Evolutionary conservation across 2,113 vertebrate genomes (phyloP), one percentile per base, ranked within the genome.

Genomic region (Leptobrachium leishanense): DNA sequence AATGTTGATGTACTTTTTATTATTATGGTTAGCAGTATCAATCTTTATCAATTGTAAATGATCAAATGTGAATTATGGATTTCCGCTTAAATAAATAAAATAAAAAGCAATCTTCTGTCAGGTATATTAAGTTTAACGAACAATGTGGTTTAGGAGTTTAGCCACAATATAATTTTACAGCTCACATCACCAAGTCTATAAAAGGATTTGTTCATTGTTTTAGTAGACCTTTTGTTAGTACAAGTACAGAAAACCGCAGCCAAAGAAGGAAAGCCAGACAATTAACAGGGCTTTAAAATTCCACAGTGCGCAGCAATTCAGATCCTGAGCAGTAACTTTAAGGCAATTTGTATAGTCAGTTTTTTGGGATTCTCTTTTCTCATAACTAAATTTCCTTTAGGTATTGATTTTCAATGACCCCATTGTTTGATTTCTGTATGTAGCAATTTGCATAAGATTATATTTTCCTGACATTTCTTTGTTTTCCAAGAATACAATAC

Each of bases 101-200:
- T 50, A 50, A 50, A 50, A 50, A 50, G 8, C 46, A 50, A 50
- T 4, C 46, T 50, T 50, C 4, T 50, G 8, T 5, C 8, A 50
- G 46, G 46, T 8, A 50, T 50, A 50, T 8, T 59, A 59, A 13
- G 55, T 59, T 59, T 59, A 59, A 12, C 10, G 55, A 59, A 59
- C 13, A 59, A 4, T 59, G 6, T 59, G 11, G 55, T 59, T 67
- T 41, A 10, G 20, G 41, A 10, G 39, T 12, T 40, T 41, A 67
- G 64, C 67, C 67, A 43, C 67, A 68, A 68, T 11, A 13, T 43
- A 67, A 67, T 67, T 3, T 41, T 59, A 64, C 67, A 65, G 46
- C n/a, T 66, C 44, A 64, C 76, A 64, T 64, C 43, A 54, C 59
- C 43, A 68, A 68, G 67, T 68, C 67, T 72, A 79, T 79, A 65